Evolutionary conservation across 2,113 vertebrate genomes (phyloP).

Genomic region (Barnardius zonarius): DNA sequence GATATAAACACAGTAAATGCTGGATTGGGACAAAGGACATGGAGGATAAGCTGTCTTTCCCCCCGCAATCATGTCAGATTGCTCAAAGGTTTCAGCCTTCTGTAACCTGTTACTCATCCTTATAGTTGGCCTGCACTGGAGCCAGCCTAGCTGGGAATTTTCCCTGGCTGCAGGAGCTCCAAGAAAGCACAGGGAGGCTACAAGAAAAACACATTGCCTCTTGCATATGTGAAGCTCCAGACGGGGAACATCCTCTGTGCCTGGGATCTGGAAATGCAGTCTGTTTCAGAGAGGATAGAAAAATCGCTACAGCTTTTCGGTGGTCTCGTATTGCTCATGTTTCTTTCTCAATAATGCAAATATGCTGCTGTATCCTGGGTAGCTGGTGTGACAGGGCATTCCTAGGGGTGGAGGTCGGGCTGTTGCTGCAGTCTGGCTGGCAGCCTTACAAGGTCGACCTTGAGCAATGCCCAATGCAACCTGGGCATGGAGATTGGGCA

Average conservation of each 20-base stretch:
- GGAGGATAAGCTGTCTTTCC: neutral
- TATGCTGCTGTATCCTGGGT: neutral
- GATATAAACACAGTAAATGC: neutral
- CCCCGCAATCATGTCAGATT: neutral
- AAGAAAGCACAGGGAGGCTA: neutral
- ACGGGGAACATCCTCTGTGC: neutral
- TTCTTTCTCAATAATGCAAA: neutral
- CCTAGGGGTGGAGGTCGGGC: neutral
- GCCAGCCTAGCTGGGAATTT: neutral
- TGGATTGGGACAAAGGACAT: neutral
- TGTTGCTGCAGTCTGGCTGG: neutral
- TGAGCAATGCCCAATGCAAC: neutral
- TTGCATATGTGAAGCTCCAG: constrained; percentile 42
- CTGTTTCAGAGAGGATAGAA: constrained; percentile 11
- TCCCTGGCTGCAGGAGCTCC: neutral
- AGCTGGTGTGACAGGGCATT: neutral
- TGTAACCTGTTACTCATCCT: neutral
- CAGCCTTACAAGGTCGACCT: neutral
- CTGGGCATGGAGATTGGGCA: fast-evolving
- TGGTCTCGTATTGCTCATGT: fast-evolving
- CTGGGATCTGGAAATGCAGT: constrained; percentile 38
- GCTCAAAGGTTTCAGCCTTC: neutral
- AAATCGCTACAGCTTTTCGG: neutral
- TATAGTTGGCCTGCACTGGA: neutral
- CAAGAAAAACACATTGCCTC: constrained; percentile 15